phyloP scores from a whole-genome alignment of 2,113 vertebrate genomes.

The Mola mola region DNA sequence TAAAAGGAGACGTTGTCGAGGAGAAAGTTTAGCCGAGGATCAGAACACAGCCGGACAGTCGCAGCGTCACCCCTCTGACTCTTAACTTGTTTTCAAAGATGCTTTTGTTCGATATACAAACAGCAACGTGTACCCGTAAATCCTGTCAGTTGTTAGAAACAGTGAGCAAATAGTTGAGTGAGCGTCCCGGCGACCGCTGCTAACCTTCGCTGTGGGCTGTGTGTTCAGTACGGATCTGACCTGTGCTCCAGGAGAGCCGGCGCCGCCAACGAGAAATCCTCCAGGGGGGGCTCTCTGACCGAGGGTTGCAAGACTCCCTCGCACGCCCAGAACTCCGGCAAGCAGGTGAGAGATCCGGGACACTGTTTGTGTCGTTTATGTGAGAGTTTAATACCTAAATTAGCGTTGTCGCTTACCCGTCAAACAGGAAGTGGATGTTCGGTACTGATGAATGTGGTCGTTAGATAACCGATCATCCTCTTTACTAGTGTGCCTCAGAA shows the following conservation, averaged over 20 bases:
- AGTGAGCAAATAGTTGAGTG: too few relatives aligned
- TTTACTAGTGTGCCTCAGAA: too few relatives aligned
- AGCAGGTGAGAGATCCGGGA: conserved; percentile 73
- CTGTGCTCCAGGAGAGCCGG: conserved; percentile 42
- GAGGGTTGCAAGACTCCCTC: conserved; percentile 4
- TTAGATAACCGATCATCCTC: too few relatives aligned
- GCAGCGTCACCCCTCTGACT: conserved; percentile 8
- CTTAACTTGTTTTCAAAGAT: not conserved
- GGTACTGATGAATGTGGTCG: too few relatives aligned
- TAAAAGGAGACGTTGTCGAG: conserved; percentile 69
- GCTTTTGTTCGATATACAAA: not conserved
- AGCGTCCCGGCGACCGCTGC: not conserved
- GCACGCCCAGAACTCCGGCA: conserved; percentile 13
- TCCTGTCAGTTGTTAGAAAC: not conserved
- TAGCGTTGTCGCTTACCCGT: too few relatives aligned
- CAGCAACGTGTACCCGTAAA: too few relatives aligned
- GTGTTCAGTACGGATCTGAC: conserved; percentile 72
- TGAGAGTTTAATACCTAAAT: too few relatives aligned
- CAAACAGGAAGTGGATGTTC: too few relatives aligned
- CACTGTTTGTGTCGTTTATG: too few relatives aligned
- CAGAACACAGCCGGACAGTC: not conserved
- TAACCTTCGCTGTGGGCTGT: too few relatives aligned
- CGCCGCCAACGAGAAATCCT: conserved; percentile 27
- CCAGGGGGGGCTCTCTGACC: conserved; percentile 34
- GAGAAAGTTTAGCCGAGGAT: conserved; percentile 44